Evolutionary conservation across 2,888 invertebrate genomes (phyloP).

Genomic region (Drosophila meridiana): DNA sequence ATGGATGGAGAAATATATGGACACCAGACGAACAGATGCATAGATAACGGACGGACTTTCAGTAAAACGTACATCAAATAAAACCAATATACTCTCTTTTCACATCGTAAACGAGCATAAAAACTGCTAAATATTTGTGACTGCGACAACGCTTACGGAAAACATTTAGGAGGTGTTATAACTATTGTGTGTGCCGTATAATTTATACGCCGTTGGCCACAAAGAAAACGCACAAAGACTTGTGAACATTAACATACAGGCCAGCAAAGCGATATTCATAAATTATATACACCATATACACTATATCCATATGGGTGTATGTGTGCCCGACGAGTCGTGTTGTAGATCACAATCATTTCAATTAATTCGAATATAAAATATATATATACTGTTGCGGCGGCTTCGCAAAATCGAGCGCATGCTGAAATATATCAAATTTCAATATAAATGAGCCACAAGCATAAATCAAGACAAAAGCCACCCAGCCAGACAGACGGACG

Average conservation of each 20-base stretch:
- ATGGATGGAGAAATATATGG: background rate
- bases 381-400: conserved; percentile 59
- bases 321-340: conserved; percentile 56
- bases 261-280: conserved; percentile 65
- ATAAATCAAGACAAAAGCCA: conserved; percentile 68
- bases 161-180: conserved; percentile 75
- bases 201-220: conserved; percentile 63
- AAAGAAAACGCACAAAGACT: conserved; percentile 55
- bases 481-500: conserved; percentile 32
- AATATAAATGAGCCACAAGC: conserved; percentile 74
- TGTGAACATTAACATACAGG: conserved; percentile 52
- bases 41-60: background rate
- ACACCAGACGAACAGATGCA: too few relatives aligned
- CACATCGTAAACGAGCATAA: background rate
- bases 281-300: conserved; percentile 52
- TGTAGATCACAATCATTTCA: conserved; percentile 80
- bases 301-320: conserved; percentile 10
- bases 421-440: conserved; percentile 79
- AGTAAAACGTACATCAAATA: background rate
- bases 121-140: conserved; percentile 7
- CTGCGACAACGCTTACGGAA: conserved; percentile 46
- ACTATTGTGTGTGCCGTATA: conserved; percentile 60
- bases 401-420: conserved; percentile 72
- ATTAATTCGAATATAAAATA: conserved; percentile 79
- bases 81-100: background rate